Conservation (phyloP, 2,888 invertebrate genomes). For the Stegophylla sp. region DNA sequence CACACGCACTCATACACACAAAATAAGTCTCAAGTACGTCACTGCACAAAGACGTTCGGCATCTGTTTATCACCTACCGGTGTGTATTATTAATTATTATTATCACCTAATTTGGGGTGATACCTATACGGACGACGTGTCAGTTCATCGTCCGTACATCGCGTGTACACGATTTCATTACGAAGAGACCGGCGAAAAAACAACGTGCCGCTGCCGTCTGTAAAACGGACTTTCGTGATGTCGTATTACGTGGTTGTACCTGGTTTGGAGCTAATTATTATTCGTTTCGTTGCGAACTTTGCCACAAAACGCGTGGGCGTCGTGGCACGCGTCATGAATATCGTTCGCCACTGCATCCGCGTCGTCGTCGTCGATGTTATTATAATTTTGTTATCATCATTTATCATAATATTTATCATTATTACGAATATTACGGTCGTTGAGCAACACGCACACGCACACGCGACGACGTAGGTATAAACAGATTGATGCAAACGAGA, state of each 20-base stretch:
- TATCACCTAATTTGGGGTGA: too few species aligned
- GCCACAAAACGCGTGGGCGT: neutral
- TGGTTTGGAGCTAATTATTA: too few species aligned
- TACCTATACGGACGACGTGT: too few species aligned
- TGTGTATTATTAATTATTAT: too few species aligned
- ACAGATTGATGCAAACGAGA: conserved; percentile 1
- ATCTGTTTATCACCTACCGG: too few species aligned
- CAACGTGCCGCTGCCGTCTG: neutral
- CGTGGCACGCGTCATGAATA: conserved; percentile 10
- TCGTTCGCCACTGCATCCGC: neutral
- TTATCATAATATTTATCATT: neutral
- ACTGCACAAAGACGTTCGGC: too few species aligned
- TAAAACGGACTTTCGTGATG: neutral
- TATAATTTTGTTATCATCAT: neutral
- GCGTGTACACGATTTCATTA: neutral
- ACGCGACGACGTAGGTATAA: too few species aligned
- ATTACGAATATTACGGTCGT: conserved; percentile 7
- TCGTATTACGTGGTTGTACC: too few species aligned
- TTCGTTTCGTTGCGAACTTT: conserved; percentile 10
- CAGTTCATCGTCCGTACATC: too few species aligned
- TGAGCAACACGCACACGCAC: conserved; percentile 23
- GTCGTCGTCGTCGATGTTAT: too few species aligned
- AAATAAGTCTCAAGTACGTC: too few species aligned
- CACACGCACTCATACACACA: too few species aligned
- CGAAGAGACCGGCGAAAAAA: neutral